Conservation (phyloP, 2,888 invertebrate species). For the Danaus chrysippus region DNA sequence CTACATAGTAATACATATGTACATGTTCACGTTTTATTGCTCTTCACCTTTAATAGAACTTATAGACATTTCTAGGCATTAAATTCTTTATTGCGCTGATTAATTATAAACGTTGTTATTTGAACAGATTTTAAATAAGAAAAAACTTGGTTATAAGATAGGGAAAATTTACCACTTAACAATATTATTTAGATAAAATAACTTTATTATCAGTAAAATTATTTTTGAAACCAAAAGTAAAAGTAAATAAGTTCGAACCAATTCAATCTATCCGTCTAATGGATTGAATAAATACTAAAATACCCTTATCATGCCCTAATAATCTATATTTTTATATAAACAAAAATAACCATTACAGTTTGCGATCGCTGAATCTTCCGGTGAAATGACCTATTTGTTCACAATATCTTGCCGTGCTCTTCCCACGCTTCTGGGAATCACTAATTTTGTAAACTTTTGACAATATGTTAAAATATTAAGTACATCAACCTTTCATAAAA, state of each 20-base stretch:
- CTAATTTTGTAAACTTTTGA: slow-evolving; percentile 52
- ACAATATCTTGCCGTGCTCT: slow-evolving; percentile 37
- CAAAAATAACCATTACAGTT: slow-evolving; percentile 37
- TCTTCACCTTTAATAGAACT: no score
- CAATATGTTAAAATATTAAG: slow-evolving; percentile 57
- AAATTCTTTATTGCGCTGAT: no score
- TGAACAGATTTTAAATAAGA: no score
- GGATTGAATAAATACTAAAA: slow-evolving; percentile 15
- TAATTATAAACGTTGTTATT: no score
- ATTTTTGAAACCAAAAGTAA: slow-evolving; percentile 8
- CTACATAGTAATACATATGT: no score
- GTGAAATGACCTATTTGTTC: slow-evolving; percentile 56
- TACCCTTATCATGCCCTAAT: slow-evolving; percentile 28
- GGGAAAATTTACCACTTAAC: no score
- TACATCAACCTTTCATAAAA: slow-evolving; percentile 33
- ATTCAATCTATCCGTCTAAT: slow-evolving; percentile 18
- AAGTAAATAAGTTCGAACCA: slow-evolving; percentile 11
- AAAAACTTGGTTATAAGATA: no score
- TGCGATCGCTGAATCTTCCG: slow-evolving; percentile 41
- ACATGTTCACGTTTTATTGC: no score
- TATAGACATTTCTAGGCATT: no score
- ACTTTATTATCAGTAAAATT: background rate
- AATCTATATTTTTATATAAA: slow-evolving; percentile 35
- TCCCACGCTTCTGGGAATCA: slow-evolving; percentile 66
- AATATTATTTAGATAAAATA: background rate